Conservation (phyloP, 2,888 invertebrate species). For the Calameuta pallipes region DNA sequence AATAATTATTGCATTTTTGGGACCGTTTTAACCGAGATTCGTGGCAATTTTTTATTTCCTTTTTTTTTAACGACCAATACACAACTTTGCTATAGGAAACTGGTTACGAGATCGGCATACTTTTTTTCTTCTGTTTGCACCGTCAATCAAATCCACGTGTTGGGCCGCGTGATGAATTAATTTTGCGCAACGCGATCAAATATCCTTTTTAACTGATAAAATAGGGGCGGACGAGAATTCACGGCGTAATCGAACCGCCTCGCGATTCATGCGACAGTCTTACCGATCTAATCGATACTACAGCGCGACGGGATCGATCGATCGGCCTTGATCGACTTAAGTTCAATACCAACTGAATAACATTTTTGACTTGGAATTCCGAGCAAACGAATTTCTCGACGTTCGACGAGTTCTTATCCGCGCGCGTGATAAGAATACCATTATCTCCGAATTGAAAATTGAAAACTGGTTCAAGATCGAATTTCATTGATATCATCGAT, state of each 20-base stretch:
- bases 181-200: slow-evolving; percentile 8
- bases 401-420: no score
- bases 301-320: neutral
- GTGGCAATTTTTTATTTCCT: neutral
- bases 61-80: neutral
- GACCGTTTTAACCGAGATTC: neutral
- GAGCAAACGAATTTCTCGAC: neutral
- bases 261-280: neutral
- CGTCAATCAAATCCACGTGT: neutral
- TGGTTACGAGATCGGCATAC: neutral
- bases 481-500: neutral
- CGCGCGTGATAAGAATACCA: no score
- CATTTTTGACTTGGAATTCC: neutral
- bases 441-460: neutral
- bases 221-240: neutral
- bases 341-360: slow-evolving; percentile 4
- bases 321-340: slow-evolving; percentile 9
- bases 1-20: neutral
- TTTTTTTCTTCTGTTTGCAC: neutral
- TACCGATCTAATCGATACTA: neutral
- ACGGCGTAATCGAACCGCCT: neutral
- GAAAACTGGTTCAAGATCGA: neutral
- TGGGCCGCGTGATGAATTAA: slow-evolving; percentile 16
- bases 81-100: neutral
- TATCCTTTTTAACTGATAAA: neutral